Evolutionary conservation across 2,113 vertebrate species (phyloP), one percentile per base, ranked within the genome.

Genomic region (Anas platyrhynchos): DNA sequence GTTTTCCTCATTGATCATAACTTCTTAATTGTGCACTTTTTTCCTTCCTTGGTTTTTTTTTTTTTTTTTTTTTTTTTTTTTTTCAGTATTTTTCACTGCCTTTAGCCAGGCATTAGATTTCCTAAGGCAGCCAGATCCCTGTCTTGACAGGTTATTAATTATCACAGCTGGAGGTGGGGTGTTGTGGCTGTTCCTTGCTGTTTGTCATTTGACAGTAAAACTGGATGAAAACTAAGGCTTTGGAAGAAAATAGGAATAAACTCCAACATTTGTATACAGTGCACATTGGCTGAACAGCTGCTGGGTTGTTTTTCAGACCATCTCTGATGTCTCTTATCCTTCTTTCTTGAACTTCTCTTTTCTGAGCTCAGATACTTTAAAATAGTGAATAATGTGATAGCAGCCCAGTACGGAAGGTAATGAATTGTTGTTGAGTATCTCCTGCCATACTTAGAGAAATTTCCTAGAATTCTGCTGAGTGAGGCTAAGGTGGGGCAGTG

Each of bases 91-190:
- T 91, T 89, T 94, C 27, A 75, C n/a, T 67, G 95, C 80, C 82
- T 96, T 85, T 91, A 89, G 79, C 74, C 83, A 95, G 85, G 94
- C 77, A 94, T 86, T 86, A 96, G 89, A 71, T 86, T 95, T 97
- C 66, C 59, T 72, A 58, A 94, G 91, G 93, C 89, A 81, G 56
- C 8, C 2, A 91, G 91, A 94, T 96, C 83, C 59, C 26, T 89
- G 50, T 54, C 94, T 91, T 97, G 92, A 94, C 92, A 97, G 89
- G 76, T 95, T 95, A 97, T 97, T 97, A 97, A 97, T 97, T 96
- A 97, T 94, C 95, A 94, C 93, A 95, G 96, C 93, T 96, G 92
- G 95, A 96, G 91, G 82, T 79, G 25, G 83, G 61, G 52, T 85
- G 55, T 61, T 95, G 89, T 94, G 77, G 63, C 65, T 93, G 89